These are phyloP conservation scores for Pomatostomus ruficeps DNA, from an alignment of 2,113 vertebrate genomes.

Conservation along the genomic window DNA sequence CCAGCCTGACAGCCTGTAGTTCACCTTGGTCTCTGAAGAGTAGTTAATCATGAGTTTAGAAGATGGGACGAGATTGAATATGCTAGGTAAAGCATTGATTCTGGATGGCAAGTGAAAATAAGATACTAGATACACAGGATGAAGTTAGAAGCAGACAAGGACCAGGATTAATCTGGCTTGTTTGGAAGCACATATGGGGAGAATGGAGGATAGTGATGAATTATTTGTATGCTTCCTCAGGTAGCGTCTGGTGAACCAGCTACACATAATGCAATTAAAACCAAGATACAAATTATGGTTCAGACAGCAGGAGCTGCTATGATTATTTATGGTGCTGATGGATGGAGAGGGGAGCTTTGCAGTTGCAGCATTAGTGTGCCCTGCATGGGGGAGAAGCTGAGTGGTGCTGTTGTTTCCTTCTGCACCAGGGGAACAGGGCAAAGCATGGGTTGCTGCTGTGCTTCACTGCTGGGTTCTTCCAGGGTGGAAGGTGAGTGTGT, in stretches of 20 bases:
- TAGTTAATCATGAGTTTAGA: neutral
- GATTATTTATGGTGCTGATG: neutral
- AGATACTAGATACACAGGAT: neutral
- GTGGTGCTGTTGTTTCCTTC: neutral
- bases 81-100: neutral
- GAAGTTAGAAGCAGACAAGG: neutral
- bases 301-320: neutral
- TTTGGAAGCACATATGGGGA: neutral
- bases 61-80: neutral
- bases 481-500: neutral
- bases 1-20: neutral
- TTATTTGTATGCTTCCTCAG: neutral
- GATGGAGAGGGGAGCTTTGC: neutral
- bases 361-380: neutral
- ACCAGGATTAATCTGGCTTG: neutral
- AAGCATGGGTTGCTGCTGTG: accelerated
- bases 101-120: neutral
- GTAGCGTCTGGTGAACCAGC: neutral
- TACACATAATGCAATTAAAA: neutral
- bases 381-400: accelerated
- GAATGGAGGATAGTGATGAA: neutral
- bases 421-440: neutral
- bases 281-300: neutral
- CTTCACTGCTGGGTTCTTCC: neutral
- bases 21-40: neutral